Base-by-base conservation (phyloP, 30 jellyfish, hydroid and myxozoan genomes). In the Aurelia aurita complex sp. Pacific region DNA sequence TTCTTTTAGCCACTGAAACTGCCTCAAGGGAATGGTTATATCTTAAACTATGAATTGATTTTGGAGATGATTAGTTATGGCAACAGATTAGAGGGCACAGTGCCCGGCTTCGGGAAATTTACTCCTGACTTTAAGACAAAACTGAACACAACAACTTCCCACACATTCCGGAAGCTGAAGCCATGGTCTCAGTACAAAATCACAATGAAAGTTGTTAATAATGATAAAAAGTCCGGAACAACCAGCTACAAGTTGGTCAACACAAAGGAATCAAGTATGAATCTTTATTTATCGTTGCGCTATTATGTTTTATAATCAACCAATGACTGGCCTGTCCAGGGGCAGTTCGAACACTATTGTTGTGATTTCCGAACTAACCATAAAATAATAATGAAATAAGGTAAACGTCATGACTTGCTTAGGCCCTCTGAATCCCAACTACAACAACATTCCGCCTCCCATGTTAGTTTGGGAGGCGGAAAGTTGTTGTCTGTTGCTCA, bases 231-330 rank as follows among this genome's bases (percentile, higher is more conserved):
- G 38, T 19, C 52, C 15, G 85, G 73, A 36, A 0, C 67, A 55
- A 40, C 1, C 5, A 16, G 62, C 63, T 11, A 7, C 33, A 16
- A 32, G 38, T 52, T 16, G 5, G 76, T 43, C 11, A 2, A 15
- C 35, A 84, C 93, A 51, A 50, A 73, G 15, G 93, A 84, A 67
- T 54, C 85, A 18, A 86, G 93, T 84, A 84, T 8, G 72, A 13
- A 0, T n/a, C 4, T 23, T 61, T 14, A 19, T 67, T 67, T 67
- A 8, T 67, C 77, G 9, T 40, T 38, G 50, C 50, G 5, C 50
- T 5, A 38, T 38, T 38, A 38, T 38, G 50, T 38, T 38, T 38
- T 38, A 5, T 38, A 5, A 38, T 38, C 50, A 38, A 38, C 5
- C 50, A 38, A 38, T 38, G 5, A 5, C 50, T 38, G 5, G 5